Percentiles rank a stretch among this genome's conserved stretches.
Evolutionary conservation across 2,888 invertebrate species (phyloP).

Genomic region (Chrysodeixis includens): DNA sequence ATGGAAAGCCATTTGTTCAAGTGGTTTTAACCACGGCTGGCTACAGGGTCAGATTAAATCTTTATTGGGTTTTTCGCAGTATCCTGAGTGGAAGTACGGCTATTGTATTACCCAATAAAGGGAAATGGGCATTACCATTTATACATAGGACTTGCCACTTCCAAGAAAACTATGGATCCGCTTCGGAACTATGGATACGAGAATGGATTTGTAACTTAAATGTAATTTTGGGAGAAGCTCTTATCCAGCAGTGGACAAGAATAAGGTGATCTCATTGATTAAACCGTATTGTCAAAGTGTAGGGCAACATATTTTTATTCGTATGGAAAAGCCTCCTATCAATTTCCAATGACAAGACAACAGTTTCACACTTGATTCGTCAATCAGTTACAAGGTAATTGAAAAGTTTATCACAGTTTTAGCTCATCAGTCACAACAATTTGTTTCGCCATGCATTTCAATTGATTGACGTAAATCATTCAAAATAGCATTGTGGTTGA

Average conservation of each 20-base stretch:
- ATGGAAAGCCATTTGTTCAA: slow-evolving; percentile 4
- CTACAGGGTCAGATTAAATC: neutral
- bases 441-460: neutral
- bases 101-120: neutral
- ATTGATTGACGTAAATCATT: slow-evolving; percentile 22
- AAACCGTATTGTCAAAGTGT: too few species aligned
- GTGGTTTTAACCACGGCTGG: slow-evolving; percentile 1
- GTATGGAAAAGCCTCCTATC: too few species aligned
- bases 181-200: neutral
- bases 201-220: neutral
- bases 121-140: neutral
- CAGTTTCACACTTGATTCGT: too few species aligned
- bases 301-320: too few species aligned
- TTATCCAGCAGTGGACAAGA: too few species aligned
- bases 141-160: neutral
- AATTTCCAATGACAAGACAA: too few species aligned
- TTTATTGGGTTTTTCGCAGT: neutral
- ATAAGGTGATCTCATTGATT: too few species aligned
- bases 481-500: slow-evolving; percentile 42
- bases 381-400: too few species aligned
- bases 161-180: neutral
- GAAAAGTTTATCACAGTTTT: neutral
- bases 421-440: neutral
- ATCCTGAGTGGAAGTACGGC: neutral
- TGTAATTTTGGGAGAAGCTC: neutral